phyloP scores from a whole-genome alignment of 2,113 vertebrate species.

The Capreolus pygargus region DNA sequence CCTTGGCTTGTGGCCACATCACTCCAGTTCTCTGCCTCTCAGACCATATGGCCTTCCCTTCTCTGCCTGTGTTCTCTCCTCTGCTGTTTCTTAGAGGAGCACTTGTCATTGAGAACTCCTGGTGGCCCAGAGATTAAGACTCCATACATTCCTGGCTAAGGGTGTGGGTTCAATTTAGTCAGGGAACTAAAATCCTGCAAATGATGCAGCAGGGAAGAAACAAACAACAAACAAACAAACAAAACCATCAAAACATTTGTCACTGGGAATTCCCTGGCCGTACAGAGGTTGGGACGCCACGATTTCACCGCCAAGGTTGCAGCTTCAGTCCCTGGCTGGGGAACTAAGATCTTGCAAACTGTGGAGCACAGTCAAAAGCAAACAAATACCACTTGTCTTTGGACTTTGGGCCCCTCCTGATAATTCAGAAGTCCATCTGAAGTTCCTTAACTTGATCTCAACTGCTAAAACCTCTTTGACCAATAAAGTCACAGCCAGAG shows the following conservation, averaged over 20 bases:
- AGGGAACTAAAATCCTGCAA: background rate
- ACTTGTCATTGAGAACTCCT: background rate
- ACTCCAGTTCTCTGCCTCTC: background rate
- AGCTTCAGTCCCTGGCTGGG: background rate
- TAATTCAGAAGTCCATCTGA: background rate
- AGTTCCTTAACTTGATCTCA: background rate
- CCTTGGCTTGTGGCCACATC: background rate
- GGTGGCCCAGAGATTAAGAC: background rate
- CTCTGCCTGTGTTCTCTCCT: background rate
- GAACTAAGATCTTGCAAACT: background rate
- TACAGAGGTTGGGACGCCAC: background rate
- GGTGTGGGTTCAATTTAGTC: background rate
- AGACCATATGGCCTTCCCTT: rapidly evolving
- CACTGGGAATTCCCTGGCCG: background rate
- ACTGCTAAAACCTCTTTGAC: background rate
- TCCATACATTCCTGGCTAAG: background rate
- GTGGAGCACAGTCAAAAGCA: background rate
- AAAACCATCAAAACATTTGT: background rate
- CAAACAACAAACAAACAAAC: background rate
- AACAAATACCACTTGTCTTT: background rate
- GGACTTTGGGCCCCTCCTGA: rapidly evolving
- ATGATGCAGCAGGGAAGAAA: background rate
- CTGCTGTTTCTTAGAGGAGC: background rate
- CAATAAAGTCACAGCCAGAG: background rate
- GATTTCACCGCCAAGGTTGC: background rate